These are phyloP conservation scores for Leptinotarsa texana DNA, from an alignment of 1,140 invertebrate genomes.

Conservation along the genomic window DNA sequence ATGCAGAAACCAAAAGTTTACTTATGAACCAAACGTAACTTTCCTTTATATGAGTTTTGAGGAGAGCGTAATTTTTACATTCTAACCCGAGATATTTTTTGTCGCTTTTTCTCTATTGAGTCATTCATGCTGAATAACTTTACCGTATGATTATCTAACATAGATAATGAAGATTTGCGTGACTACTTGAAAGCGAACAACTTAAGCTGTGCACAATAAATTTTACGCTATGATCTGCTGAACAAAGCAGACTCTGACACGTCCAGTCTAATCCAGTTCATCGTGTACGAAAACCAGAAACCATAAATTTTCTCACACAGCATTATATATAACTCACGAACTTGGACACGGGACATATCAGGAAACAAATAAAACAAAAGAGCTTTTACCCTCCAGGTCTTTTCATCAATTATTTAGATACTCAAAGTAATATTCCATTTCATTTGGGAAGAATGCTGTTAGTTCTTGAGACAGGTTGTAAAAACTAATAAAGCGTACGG, in stretches of 20 bases:
- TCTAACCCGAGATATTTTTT: no score
- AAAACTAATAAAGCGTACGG: neutral
- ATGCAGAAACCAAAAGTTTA: no score
- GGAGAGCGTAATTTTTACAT: no score
- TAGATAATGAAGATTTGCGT: no score
- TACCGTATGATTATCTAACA: no score
- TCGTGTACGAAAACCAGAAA: neutral
- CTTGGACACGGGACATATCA: constrained; percentile 7
- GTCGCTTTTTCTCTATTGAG: no score
- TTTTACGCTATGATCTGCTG: neutral
- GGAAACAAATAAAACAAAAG: neutral
- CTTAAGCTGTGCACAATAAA: no score
- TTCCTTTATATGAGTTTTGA: no score
- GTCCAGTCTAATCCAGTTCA: constrained; percentile 2
- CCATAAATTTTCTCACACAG: neutral
- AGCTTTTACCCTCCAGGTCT: neutral
- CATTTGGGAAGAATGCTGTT: neutral
- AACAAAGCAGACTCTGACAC: neutral
- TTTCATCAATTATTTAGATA: neutral
- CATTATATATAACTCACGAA: neutral
- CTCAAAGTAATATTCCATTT: constrained; percentile 8
- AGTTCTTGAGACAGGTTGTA: neutral
- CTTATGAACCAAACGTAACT: no score
- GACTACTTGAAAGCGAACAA: no score
- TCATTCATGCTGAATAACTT: no score